Conservation (phyloP, 2,113 vertebrate species). For the Myocastor coypus region DNA sequence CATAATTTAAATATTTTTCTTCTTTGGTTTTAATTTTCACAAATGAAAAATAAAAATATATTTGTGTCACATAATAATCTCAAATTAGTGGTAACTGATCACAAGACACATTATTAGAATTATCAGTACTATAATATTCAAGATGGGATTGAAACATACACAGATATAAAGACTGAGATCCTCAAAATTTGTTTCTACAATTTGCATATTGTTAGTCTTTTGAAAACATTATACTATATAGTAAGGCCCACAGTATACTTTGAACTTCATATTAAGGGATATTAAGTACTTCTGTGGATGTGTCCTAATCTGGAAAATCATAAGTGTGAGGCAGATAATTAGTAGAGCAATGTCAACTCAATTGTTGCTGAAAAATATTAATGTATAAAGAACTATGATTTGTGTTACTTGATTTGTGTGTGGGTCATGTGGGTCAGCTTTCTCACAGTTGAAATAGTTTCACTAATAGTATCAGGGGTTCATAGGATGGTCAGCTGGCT, state of each 20-base stretch:
- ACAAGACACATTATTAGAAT: background rate
- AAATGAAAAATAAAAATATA: conserved; percentile 5
- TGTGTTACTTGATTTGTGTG: background rate
- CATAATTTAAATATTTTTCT: background rate
- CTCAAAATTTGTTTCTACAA: background rate
- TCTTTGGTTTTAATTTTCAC: conserved; percentile 27
- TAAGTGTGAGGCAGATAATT: background rate
- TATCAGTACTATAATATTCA: conserved; percentile 29
- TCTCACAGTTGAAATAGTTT: background rate
- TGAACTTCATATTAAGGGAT: background rate
- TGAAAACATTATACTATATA: background rate
- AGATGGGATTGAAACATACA: background rate
- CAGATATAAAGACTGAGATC: background rate
- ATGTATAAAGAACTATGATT: background rate
- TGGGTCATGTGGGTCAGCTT: background rate
- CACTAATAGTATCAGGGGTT: background rate
- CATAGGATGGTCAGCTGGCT: background rate
- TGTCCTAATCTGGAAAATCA: background rate
- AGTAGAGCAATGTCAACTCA: background rate
- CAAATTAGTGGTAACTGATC: background rate
- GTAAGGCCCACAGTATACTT: background rate
- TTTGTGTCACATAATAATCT: background rate
- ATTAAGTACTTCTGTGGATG: background rate
- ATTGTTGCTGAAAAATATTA: background rate
- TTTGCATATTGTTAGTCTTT: background rate